These are phyloP conservation scores for Chironomus riparius DNA, from an alignment of 2,888 invertebrate genomes.

Conservation along the genomic window DNA sequence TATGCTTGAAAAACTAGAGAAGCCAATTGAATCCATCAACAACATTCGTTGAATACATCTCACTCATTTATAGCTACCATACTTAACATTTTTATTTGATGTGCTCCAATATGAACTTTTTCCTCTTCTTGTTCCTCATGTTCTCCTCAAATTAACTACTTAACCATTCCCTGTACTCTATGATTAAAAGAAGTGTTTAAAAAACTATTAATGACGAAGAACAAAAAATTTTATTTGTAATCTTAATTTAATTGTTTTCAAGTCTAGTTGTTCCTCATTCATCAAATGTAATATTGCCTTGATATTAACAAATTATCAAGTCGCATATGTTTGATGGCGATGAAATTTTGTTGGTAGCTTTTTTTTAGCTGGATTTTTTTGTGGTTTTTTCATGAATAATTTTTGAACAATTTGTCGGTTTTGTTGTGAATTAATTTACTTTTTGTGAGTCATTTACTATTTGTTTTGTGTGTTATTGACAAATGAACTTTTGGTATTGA, in stretches of 20 bases:
- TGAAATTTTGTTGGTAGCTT: background rate
- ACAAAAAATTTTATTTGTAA: too few relatives aligned
- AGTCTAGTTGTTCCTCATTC: background rate
- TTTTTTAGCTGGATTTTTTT: background rate
- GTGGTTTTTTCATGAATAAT: too few relatives aligned
- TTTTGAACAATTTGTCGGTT: too few relatives aligned
- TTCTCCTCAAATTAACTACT: background rate
- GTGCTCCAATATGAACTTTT: background rate
- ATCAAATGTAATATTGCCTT: background rate
- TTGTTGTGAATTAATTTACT: too few relatives aligned
- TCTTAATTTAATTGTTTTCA: background rate
- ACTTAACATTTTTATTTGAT: too few relatives aligned
- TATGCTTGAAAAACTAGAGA: slow-evolving; percentile 10
- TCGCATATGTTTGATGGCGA: background rate
- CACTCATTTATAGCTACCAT: background rate
- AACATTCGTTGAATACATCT: background rate
- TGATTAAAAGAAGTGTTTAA: slow-evolving; percentile 15
- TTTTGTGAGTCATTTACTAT: too few relatives aligned
- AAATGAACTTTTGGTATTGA: too few relatives aligned
- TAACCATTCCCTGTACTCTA: background rate
- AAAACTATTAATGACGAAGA: background rate
- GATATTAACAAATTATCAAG: background rate
- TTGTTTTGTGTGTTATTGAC: too few relatives aligned
- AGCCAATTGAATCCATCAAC: slow-evolving; percentile 20
- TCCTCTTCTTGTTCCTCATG: background rate